Evolutionary conservation across 2,797 vertebrate species (phyloP).

Genomic region (Rhabdomys pumilio): DNA sequence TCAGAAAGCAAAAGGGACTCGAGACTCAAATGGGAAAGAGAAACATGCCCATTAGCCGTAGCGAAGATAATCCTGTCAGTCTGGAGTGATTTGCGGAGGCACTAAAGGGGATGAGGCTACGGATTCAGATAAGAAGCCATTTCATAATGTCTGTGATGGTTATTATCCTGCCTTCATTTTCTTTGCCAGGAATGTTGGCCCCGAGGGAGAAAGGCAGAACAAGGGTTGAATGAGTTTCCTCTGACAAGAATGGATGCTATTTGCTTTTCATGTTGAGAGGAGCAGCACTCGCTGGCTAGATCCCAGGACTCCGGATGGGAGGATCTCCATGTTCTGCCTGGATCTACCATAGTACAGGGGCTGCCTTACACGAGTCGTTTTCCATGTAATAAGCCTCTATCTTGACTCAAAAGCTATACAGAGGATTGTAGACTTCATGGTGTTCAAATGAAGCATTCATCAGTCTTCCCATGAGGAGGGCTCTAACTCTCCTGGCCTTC

Average conservation of each 20-base stretch:
- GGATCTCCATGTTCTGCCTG: conserved; percentile 3
- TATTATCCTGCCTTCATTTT: conserved; percentile 72
- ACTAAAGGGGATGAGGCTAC: conserved; percentile 51
- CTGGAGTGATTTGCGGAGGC: conserved; percentile 58
- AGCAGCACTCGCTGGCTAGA: conserved; percentile 24
- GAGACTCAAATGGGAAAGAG: conserved; percentile 66
- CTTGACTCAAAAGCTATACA: conserved; percentile 35
- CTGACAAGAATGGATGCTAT: conserved; percentile 56
- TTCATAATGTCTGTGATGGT: conserved; percentile 67
- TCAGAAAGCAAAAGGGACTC: conserved; percentile 66
- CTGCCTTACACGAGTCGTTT: conserved; percentile 43
- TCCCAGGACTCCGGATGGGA: conserved; percentile 43
- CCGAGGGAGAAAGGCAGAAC: conserved; percentile 55
- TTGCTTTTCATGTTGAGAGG: conserved; percentile 59
- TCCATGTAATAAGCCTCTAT: background rate
- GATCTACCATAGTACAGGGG: background rate
- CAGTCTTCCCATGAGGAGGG: background rate
- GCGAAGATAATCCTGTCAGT: conserved; percentile 73
- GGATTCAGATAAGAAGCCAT: conserved; percentile 74
- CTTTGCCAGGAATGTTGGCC: conserved; percentile 73
- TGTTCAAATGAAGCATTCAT: conserved; percentile 46
- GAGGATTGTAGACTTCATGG: conserved; percentile 19
- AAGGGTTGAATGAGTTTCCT: background rate
- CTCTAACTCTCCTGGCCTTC: conserved; percentile 16
- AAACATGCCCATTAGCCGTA: conserved; percentile 61